These are phyloP conservation scores for Misgurnus anguillicaudatus DNA, from an alignment of 2,113 vertebrate genomes.

Conservation along the genomic window DNA sequence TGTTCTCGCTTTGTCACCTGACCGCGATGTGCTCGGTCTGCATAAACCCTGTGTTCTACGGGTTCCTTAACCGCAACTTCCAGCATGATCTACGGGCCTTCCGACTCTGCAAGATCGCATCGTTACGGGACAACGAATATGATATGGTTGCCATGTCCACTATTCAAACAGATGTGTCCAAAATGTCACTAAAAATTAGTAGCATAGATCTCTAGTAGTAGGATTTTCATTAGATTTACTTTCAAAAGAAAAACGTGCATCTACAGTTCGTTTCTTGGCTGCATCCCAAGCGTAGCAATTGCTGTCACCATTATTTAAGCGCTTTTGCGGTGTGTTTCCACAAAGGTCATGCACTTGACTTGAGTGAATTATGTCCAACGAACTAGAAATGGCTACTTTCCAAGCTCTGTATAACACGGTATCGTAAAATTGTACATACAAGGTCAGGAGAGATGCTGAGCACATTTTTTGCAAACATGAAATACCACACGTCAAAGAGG, in stretches of 20 bases:
- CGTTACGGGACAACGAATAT: slow-evolving; percentile 82
- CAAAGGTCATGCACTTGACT: not conserved
- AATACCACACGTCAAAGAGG: not conserved
- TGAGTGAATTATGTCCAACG: not conserved
- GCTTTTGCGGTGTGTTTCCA: not conserved
- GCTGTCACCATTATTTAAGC: not conserved
- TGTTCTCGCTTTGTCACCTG: slow-evolving; percentile 86
- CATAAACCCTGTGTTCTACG: slow-evolving; percentile 87
- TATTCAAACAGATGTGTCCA: slow-evolving; percentile 86
- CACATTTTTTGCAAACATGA: slow-evolving; percentile 1
- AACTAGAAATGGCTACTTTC: not conserved
- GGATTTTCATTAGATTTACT: not conserved
- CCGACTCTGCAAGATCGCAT: slow-evolving; percentile 80
- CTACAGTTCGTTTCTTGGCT: not conserved
- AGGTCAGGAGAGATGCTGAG: not conserved
- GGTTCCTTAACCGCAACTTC: slow-evolving; percentile 90
- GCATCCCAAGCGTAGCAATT: not conserved
- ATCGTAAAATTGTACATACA: slow-evolving; percentile 22
- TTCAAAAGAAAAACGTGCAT: not conserved
- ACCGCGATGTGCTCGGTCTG: slow-evolving; percentile 88
- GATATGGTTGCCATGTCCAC: slow-evolving; percentile 90
- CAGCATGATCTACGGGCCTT: slow-evolving; percentile 85
- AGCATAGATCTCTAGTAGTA: slow-evolving; percentile 62
- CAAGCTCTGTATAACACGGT: not conserved
- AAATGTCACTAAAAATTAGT: slow-evolving; percentile 81